Base-by-base conservation (phyloP, 2,113 vertebrate genomes). In the Poeciliopsis occidentalis region DNA sequence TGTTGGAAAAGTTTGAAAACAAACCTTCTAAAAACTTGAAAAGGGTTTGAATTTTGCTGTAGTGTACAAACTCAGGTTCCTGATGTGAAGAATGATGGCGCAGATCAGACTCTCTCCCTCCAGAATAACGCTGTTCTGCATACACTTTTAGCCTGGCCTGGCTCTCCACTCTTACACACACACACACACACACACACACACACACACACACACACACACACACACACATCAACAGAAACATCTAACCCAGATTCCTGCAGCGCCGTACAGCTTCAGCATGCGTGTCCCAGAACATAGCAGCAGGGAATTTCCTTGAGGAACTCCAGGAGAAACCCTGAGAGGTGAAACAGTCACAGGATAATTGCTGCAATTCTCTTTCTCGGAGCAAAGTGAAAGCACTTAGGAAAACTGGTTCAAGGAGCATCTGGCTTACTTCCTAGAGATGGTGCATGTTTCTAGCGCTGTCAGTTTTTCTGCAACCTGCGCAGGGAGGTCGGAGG, bases 301-400 rank as follows among this genome's bases (percentile, higher is more conserved):
- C 78, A 70, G 84, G 88, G 85, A 84, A 75, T 90, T 89, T 91
- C 83, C 87, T 91, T 78, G 78, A 86, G 83, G 86, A 85, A 83
- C 72, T 78, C 85, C 83, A 78, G 79, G 80, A 88, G 78, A 80
- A 88, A 61, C 84, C 77, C 83, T 73, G 79, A 78, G 78, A 90
- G 79, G 81, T 87, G 76, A 82, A 83, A 80, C 70, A 78, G 84
- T 84, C 57, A 64, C 75, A 67, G 57, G 79, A 76, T 78, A 81
- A 82, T 82, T 79, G 76, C 80, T 70, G 78, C 76, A 76, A 69
- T 63, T 71, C n/a, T 73, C 32, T 62, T 39, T 76, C 57, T 34
- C 27, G 5, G 69, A 79, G 39, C 71, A 13, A 67, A 60, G 44
- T 70, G 37, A 84, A 65, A 68, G 67, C 62, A 32, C 47, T 11